Evolutionary conservation across 2,888 invertebrate species (phyloP).

Genomic region (Altica lythri): DNA sequence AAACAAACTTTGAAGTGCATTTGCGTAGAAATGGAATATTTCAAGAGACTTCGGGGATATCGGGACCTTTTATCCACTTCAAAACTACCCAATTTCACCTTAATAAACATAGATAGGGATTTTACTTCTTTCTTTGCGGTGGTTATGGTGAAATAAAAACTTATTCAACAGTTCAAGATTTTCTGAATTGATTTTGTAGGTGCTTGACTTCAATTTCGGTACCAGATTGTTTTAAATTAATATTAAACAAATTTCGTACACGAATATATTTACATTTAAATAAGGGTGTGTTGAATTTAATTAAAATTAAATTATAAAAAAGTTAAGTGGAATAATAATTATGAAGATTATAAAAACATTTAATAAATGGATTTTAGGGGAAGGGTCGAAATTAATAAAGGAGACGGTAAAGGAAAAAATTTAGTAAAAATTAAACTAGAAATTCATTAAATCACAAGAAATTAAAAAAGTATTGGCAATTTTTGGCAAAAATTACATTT

Average conservation of each 20-base stretch:
- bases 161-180: conserved; percentile 1
- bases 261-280: conserved; percentile 14
- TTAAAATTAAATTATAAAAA: too few relatives aligned
- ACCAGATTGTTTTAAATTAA: background rate
- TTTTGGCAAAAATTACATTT: too few relatives aligned
- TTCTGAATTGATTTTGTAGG: conserved; percentile 3
- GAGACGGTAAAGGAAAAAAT: too few relatives aligned
- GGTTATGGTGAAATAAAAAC: conserved; percentile 1
- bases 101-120: conserved; percentile 18
- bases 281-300: conserved; percentile 1
- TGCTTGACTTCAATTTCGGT: conserved; percentile 2
- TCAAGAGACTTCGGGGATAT: conserved; percentile 8
- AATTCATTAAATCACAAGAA: too few relatives aligned
- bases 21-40: conserved; percentile 26
- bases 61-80: conserved; percentile 19
- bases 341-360: background rate
- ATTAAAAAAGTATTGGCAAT: too few relatives aligned
- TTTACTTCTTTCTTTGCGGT: conserved; percentile 8
- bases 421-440: too few relatives aligned
- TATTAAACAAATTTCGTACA: background rate
- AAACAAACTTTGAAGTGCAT: conserved; percentile 19
- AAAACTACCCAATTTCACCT: conserved; percentile 12
- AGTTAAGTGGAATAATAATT: background rate
- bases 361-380: too few relatives aligned
- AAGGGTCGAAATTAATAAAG: too few relatives aligned